Conservation (phyloP, 2,113 vertebrate genomes). For the Strigops habroptila region DNA sequence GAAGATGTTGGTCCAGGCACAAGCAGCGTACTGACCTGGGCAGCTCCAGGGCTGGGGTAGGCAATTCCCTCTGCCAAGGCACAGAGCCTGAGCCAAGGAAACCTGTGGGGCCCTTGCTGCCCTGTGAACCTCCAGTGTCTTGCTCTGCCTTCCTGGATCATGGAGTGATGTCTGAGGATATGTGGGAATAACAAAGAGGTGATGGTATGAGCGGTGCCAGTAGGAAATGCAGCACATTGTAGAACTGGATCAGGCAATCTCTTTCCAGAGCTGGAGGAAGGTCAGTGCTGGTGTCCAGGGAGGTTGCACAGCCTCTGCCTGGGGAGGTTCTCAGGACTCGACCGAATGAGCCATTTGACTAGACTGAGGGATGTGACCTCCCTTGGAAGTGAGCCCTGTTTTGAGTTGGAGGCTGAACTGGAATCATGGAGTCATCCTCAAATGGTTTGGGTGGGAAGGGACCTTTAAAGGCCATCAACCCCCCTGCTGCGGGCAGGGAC, state of each 20-base stretch:
- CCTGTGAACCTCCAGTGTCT: not conserved
- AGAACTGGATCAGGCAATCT: not conserved
- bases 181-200: rapidly evolving
- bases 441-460: not conserved
- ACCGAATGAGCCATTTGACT: rapidly evolving
- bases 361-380: not conserved
- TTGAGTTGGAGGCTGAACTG: not conserved
- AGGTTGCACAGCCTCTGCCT: not conserved
- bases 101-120: not conserved
- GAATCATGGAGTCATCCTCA: not conserved
- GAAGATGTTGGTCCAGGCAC: not conserved
- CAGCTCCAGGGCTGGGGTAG: not conserved
- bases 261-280: not conserved
- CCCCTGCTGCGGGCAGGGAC: not conserved
- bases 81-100: not conserved
- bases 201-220: not conserved
- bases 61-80: not conserved
- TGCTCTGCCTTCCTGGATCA: not conserved
- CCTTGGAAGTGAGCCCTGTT: not conserved
- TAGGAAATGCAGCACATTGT: not conserved
- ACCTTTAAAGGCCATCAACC: not conserved
- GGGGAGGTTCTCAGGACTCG: not conserved
- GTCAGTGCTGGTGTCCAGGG: rapidly evolving
- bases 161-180: rapidly evolving
- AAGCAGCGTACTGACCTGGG: not conserved